Percentiles rank a stretch among this genome's conserved stretches.
phyloP scores from a whole-genome alignment of 2,797 vertebrate genomes.

The Melanogrammus aeglefinus region DNA sequence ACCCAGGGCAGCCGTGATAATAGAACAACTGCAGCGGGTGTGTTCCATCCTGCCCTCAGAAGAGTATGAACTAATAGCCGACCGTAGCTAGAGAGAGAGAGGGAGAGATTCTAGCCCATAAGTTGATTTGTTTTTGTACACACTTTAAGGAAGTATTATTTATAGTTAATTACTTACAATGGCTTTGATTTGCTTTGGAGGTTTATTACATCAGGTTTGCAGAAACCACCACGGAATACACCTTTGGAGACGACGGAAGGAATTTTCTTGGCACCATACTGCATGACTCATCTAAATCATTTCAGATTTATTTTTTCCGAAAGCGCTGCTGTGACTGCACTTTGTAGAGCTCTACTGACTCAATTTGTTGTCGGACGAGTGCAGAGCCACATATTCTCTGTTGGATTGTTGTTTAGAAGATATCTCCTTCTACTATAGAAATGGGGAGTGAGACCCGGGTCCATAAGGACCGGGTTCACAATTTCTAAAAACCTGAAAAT shows the following conservation, averaged over 20 bases:
- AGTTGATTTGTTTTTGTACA: not conserved
- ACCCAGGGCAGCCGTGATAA: slow-evolving; percentile 43
- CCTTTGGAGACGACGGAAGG: slow-evolving; percentile 27
- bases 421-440: not conserved
- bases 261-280: slow-evolving; percentile 22
- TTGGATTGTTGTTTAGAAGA: not conserved
- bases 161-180: not conserved
- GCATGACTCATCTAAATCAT: slow-evolving; percentile 60
- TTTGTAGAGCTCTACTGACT: slow-evolving; percentile 38
- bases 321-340: slow-evolving; percentile 53
- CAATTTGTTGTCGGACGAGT: slow-evolving; percentile 45
- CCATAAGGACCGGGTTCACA: no score
- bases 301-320: slow-evolving; percentile 43
- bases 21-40: slow-evolving; percentile 30
- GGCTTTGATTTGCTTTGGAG: not conserved
- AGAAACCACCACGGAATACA: slow-evolving; percentile 13
- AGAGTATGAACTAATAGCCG: not conserved
- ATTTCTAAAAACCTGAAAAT: no score
- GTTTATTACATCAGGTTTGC: not conserved
- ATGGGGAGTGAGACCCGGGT: no score
- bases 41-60: slow-evolving; percentile 29
- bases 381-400: not conserved
- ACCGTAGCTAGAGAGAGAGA: not conserved
- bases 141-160: not conserved
- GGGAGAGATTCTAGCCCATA: not conserved